Evolutionary conservation across 2,888 invertebrate species (phyloP).

Genomic region (Amblyjoppa proteus): DNA sequence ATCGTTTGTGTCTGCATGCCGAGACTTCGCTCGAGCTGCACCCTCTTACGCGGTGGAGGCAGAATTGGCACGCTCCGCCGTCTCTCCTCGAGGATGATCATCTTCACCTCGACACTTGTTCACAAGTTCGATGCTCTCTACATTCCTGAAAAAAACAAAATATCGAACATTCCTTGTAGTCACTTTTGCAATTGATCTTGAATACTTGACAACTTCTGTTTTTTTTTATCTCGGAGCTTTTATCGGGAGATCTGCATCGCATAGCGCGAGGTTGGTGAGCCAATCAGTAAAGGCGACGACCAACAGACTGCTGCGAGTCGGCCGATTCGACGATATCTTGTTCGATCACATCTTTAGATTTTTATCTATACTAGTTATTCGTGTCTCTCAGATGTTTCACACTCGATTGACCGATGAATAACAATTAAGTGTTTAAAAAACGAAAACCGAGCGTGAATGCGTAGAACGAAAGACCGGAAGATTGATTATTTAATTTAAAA

Average conservation of each 20-base stretch:
- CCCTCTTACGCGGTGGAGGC: conserved; percentile 74
- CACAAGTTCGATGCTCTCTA: conserved; percentile 23
- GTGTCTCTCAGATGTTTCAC: not conserved
- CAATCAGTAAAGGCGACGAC: not conserved
- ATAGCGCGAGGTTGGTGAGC: not conserved
- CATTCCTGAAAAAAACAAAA: conserved; percentile 48
- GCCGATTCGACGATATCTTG: conserved; percentile 5
- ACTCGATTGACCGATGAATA: not conserved
- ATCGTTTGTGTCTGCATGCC: conserved; percentile 77
- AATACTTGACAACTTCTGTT: not conserved
- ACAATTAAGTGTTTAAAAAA: not conserved
- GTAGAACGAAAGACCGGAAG: not conserved
- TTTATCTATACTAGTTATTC: conserved; percentile 10
- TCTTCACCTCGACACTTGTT: conserved; percentile 25
- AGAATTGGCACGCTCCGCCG: conserved; percentile 69
- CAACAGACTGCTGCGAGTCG: not conserved
- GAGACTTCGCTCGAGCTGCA: conserved; percentile 77
- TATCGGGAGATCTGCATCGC: conserved; percentile 15
- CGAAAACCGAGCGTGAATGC: not conserved
- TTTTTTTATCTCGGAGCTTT: conserved; percentile 10
- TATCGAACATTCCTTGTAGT: conserved; percentile 10
- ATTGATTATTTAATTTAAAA: conserved; percentile 11
- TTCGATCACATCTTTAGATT: not conserved
- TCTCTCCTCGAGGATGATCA: conserved; percentile 60
- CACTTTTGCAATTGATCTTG: too few relatives aligned